A percentile compares a stretch with the other conserved stretches of the same genome.
Evolutionary conservation across 2,113 vertebrate genomes (phyloP).

Genomic region (Caranx ignobilis): DNA sequence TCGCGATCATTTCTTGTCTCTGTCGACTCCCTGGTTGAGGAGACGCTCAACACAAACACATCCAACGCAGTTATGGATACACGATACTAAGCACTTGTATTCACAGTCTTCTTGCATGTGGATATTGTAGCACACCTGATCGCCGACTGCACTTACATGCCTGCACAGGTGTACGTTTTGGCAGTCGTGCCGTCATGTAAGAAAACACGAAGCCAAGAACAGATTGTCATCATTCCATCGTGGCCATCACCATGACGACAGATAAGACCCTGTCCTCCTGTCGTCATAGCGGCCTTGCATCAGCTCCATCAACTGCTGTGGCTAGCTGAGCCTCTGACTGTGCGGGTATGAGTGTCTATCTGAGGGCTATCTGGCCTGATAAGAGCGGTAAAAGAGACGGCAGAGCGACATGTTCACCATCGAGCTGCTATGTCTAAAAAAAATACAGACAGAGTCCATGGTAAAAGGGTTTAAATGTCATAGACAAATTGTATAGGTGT

Average conservation of each 20-base stretch:
- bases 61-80: background rate
- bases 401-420: constrained; percentile 43
- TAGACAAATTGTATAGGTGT: background rate
- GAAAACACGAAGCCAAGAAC: constrained; percentile 44
- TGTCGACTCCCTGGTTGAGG: constrained; percentile 23
- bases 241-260: constrained; percentile 69
- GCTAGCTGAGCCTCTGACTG: constrained; percentile 61
- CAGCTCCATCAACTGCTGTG: constrained; percentile 69
- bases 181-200: constrained; percentile 2
- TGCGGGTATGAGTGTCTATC: constrained; percentile 68
- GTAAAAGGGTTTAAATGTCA: constrained; percentile 20
- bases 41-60: background rate
- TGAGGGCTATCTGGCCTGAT: constrained; percentile 63
- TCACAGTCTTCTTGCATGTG: constrained; percentile 11
- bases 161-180: constrained; percentile 39
- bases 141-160: constrained; percentile 18
- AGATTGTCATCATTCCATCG: constrained; percentile 80
- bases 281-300: constrained; percentile 71
- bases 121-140: constrained; percentile 14
- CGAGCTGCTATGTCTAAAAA: constrained; percentile 28
- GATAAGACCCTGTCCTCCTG: constrained; percentile 79
- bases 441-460: constrained; percentile 4
- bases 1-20: constrained; percentile 57
- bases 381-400: constrained; percentile 60
- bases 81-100: background rate